phyloP scores from a whole-genome alignment of 2,113 vertebrate genomes.

The Cyanocitta stelleri region DNA sequence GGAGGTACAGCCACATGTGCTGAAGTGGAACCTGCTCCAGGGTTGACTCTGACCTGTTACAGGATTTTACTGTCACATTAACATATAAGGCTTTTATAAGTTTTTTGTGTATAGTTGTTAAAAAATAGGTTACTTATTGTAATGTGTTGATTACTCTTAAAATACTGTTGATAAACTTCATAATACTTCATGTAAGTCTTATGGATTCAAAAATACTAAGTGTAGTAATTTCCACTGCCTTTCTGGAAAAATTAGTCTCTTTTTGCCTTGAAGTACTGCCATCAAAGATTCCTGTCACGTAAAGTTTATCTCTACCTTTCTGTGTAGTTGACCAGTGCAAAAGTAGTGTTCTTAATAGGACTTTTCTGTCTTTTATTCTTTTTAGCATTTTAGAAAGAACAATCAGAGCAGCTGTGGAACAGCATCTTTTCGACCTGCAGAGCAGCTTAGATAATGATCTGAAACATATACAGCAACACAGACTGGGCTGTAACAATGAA shows the following conservation, averaged over 20 bases:
- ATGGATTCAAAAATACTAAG: neutral
- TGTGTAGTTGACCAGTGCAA: neutral
- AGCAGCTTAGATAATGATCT: conserved; percentile 85
- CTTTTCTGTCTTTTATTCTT: neutral
- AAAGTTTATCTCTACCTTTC: neutral
- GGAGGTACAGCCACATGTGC: neutral
- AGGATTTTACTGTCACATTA: neutral
- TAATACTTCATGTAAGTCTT: neutral
- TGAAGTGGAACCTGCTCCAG: neutral
- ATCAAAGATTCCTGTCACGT: neutral
- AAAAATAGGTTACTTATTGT: neutral
- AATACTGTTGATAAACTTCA: neutral
- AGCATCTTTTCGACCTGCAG: conserved; percentile 89
- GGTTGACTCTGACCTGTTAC: neutral
- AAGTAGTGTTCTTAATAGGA: neutral
- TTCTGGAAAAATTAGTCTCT: neutral
- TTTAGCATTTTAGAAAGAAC: conserved; percentile 87
- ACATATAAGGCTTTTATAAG: neutral
- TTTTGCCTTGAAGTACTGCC: neutral
- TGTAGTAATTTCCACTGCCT: neutral
- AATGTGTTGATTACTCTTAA: neutral
- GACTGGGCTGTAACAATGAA: conserved; percentile 68
- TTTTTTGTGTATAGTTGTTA: neutral
- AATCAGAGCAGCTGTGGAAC: conserved; percentile 89
- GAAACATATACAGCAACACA: conserved; percentile 70